phyloP scores from a whole-genome alignment of 2,113 vertebrate genomes.

The Urocolius indicus region DNA sequence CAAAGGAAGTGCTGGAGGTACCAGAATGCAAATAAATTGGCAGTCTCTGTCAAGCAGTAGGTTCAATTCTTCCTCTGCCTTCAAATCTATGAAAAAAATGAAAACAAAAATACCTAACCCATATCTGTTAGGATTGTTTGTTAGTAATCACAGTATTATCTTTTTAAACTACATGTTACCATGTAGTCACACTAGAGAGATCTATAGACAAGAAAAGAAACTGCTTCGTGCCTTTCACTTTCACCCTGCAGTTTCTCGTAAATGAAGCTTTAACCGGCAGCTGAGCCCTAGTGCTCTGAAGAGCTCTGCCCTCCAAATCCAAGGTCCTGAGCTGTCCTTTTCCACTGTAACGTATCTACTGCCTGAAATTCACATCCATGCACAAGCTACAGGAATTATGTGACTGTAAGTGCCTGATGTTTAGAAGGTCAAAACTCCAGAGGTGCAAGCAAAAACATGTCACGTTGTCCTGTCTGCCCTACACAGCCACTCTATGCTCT shows the following conservation, averaged over 20 bases:
- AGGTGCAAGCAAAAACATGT: neutral
- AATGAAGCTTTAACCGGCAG: slow-evolving; percentile 49
- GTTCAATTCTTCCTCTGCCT: neutral
- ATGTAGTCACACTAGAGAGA: neutral
- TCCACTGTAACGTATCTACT: neutral
- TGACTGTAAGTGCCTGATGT: neutral
- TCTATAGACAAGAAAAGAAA: slow-evolving; percentile 12
- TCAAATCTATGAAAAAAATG: slow-evolving; percentile 1
- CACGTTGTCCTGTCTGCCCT: neutral
- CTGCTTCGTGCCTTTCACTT: slow-evolving; percentile 49
- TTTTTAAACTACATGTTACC: neutral
- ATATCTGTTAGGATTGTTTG: neutral
- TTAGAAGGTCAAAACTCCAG: neutral
- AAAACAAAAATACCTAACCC: slow-evolving; percentile 11
- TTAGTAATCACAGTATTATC: neutral
- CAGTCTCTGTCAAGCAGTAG: neutral
- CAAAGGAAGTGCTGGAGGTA: neutral
- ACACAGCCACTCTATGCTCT: neutral
- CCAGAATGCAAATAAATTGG: neutral
- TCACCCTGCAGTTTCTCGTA: slow-evolving; percentile 40
- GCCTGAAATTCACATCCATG: neutral
- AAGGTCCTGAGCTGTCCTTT: neutral
- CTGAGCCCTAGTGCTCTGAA: neutral
- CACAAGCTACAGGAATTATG: neutral
- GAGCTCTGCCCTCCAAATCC: slow-evolving; percentile 25